Conservation (phyloP, 2,888 invertebrate genomes). For the Nyleta sp. region DNA sequence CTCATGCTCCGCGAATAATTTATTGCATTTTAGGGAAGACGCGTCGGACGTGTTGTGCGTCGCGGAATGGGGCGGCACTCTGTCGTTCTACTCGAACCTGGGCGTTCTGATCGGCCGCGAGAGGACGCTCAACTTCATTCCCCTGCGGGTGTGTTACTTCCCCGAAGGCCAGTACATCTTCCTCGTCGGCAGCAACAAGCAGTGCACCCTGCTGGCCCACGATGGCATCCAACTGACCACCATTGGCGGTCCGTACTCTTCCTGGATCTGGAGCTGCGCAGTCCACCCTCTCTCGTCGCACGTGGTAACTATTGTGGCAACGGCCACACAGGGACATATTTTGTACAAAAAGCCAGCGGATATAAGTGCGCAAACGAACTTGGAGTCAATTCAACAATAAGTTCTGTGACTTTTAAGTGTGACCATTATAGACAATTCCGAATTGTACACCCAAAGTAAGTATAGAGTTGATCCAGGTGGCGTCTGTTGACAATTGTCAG, state of each 20-base stretch:
- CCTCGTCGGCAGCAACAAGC: constrained; percentile 91
- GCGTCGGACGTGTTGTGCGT: constrained; percentile 90
- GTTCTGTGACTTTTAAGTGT: too few species aligned
- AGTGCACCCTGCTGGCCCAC: constrained; percentile 90
- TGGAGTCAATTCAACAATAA: too few species aligned
- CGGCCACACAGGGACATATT: too few species aligned
- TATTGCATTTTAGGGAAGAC: constrained; percentile 81
- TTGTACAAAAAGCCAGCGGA: too few species aligned
- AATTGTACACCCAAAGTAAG: too few species aligned
- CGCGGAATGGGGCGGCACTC: constrained; percentile 95
- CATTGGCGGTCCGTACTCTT: constrained; percentile 89
- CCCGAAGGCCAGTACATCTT: constrained; percentile 91
- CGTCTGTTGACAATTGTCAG: too few species aligned
- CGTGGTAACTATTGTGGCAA: constrained; percentile 85
- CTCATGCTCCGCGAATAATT: background rate
- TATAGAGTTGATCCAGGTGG: too few species aligned
- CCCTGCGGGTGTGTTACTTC: constrained; percentile 90
- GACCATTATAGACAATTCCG: too few species aligned
- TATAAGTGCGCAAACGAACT: too few species aligned
- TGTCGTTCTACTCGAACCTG: constrained; percentile 94
- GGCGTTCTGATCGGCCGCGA: constrained; percentile 93
- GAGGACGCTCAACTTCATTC: constrained; percentile 89
- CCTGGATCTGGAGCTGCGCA: constrained; percentile 95
- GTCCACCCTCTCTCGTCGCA: constrained; percentile 89
- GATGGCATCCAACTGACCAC: constrained; percentile 91